Conservation (phyloP, 2,797 vertebrate genomes). For the Acrossocheilus wenchowensis region DNA sequence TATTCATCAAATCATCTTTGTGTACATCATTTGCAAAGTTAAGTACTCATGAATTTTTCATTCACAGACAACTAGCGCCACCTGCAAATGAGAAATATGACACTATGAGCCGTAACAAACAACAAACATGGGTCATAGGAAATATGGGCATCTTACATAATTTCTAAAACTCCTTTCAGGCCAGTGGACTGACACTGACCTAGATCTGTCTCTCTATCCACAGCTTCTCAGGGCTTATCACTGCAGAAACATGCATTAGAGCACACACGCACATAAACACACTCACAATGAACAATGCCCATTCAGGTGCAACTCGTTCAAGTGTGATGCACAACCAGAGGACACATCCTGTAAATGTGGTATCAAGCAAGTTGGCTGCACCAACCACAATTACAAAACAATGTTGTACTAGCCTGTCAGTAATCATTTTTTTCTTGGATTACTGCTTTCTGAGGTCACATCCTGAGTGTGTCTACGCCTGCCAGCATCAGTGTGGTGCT, state of each 20-base stretch:
- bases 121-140: constrained; percentile 9
- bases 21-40: not conserved
- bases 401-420: not conserved
- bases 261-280: constrained; percentile 26
- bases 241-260: constrained; percentile 52
- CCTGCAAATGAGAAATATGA: constrained; percentile 2
- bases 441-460: constrained; percentile 3
- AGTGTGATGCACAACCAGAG: not conserved
- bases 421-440: not conserved
- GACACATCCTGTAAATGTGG: not conserved
- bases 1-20: not conserved
- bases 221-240: constrained; percentile 33
- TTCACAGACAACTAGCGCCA: not conserved
- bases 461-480: constrained; percentile 24
- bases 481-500: constrained; percentile 22
- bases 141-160: constrained; percentile 58
- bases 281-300: constrained; percentile 10
- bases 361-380: not conserved
- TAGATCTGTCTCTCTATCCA: constrained; percentile 43
- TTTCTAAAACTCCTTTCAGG: constrained; percentile 54
- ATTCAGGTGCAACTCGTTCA: constrained; percentile 6
- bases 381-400: not conserved
- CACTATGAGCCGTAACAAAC: constrained; percentile 1
- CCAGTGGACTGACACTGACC: constrained; percentile 51
- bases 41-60: not conserved